Evolutionary conservation across 2,113 vertebrate species (phyloP), one percentile per base, ranked within the genome.

Genomic region (Burhinus oedicnemus): DNA sequence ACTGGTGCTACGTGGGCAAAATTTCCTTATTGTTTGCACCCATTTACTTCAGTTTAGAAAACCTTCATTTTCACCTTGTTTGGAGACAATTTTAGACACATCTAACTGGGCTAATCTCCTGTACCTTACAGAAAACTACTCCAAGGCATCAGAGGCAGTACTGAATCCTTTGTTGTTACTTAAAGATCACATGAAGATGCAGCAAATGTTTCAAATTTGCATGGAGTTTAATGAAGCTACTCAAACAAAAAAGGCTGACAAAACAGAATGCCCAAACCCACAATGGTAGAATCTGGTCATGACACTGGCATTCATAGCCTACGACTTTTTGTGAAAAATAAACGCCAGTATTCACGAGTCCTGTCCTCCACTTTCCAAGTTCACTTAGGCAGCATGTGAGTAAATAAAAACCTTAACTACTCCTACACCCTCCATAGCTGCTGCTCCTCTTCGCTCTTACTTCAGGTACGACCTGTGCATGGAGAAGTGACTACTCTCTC

Each of bases 241-340:
- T 83, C 55, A 79, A 72, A 36, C 26, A 51, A 36, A 52, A 52
- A 69, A 62, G 42, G 36, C 49, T 45, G 26, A 74, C 7, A 54
- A 57, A 79, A 64, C 26, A 27, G 18, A 27, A 57, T 16, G 9
- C 13, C 11, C 22, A 52, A 78, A 87, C 22, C 9, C 26, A 64
- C 0, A 2, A 75, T 1, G 1, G 6, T n/a, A 51, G 38, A 61
- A 70, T 47, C 38, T n/a, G 32, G 5, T 65, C 32, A 70, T 0
- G 7, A 65, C 23, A 69, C 18, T 15, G 40, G 38, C 1, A 0
- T 40, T 88, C 8, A 1, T 16, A 77, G 40, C 15, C 42, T 18
- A 54, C 8, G 34, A 32, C 15, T 49, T 90, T 8, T 8, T 74
- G 51, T 25, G 42, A 89, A 72, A 90, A 95, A 70, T n/a, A 86